A percentile compares a stretch with the other conserved stretches of the same genome.
phyloP scores from a whole-genome alignment of 2,888 invertebrate genomes.

The Troglohyphantes excavatus region DNA sequence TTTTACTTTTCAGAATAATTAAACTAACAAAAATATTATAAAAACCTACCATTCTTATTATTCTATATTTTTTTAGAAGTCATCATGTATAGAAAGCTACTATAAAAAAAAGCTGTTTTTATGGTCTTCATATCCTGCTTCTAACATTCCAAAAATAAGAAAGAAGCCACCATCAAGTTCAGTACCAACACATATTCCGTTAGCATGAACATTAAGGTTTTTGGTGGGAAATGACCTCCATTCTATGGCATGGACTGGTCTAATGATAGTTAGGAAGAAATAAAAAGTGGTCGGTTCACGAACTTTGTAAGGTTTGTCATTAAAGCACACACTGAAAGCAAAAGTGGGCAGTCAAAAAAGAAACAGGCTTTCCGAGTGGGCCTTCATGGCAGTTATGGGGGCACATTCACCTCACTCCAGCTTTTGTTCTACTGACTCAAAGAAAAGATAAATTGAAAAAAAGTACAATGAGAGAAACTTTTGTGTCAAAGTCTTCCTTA shows the following conservation, averaged over 20 bases:
- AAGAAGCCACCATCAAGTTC: too few species aligned
- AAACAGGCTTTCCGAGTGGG: constrained; percentile 29
- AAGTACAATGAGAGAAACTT: too few species aligned
- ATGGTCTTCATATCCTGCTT: too few species aligned
- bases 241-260: constrained; percentile 22
- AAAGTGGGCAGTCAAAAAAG: constrained; percentile 21
- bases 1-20: too few species aligned
- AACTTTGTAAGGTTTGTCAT: constrained; percentile 36
- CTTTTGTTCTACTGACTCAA: constrained; percentile 60
- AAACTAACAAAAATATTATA: too few species aligned
- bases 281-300: constrained; percentile 51
- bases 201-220: constrained; percentile 19
- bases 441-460: not conserved
- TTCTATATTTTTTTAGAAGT: too few species aligned
- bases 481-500: too few species aligned
- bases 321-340: constrained; percentile 42
- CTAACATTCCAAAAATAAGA: too few species aligned
- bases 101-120: too few species aligned
- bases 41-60: too few species aligned
- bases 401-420: constrained; percentile 27
- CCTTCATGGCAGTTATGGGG: constrained; percentile 27
- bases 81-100: too few species aligned
- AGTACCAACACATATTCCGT: not conserved
- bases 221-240: constrained; percentile 7
- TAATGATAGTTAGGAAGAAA: constrained; percentile 62